Base-by-base conservation (phyloP, 1,140 invertebrate genomes). In the Danaus melanippus region DNA sequence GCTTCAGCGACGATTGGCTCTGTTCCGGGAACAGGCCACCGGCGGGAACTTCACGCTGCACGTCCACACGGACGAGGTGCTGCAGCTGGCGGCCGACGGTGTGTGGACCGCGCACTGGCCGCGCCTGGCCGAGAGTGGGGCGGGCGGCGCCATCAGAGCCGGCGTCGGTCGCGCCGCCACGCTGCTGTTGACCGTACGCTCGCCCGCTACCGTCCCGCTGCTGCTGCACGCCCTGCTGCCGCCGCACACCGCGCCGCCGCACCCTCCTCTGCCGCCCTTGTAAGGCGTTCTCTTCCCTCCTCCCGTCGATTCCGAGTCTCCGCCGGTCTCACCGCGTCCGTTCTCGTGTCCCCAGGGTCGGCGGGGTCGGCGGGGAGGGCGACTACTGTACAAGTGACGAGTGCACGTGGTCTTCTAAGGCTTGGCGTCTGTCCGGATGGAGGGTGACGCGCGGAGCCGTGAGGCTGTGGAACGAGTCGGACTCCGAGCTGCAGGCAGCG, bases 361-460 rank as follows among this genome's bases (percentile, higher is more conserved):
- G 66, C 40, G 62, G 69, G 41, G 64, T 60, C 21, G 66, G 66
- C 40, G 62, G 56, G 47, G 63, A 67, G 39, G 51, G 57, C 6
- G 43, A 44, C 17, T 58, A 50, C 42, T 74, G 74, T 52, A 46
- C 46, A 2, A 48, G 46, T 43, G 61, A 56, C 32, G 46, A 57
- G 4, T 72, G 76, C 64, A 46, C 42, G 53, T 69, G 65, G 69
- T 56, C 69, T 43, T 46, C 47, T 42, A 67, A 67, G 12, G 64
- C 68, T 8, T 74, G 68, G 52, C 17, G 43, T 1, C 50, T 71
- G 42, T 40, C 53, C n/a, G 66, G 61, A 21, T 74, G 71, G 68
- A 52, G 55, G 11, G 63, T 60, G 12, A 51, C 46, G 45, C 57
- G 60, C 46, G 67, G 73, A n/a, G 54, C 12, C 4, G 66, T 50